phyloP scores from a whole-genome alignment of 2,113 vertebrate species.

The Anthoscopus minutus region DNA sequence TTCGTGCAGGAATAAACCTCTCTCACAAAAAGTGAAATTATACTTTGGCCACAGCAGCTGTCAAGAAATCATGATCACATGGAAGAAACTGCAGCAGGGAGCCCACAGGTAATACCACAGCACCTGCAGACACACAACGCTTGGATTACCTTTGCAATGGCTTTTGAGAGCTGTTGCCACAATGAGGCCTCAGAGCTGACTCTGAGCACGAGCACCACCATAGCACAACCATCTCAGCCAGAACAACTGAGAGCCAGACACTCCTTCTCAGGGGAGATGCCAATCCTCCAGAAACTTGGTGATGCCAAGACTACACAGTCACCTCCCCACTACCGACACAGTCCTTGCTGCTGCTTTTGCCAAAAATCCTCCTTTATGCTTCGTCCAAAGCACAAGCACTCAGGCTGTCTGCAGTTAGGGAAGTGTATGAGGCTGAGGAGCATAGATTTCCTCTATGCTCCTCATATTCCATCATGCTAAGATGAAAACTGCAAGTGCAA shows the following conservation, averaged over 20 bases:
- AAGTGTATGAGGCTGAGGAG: background rate
- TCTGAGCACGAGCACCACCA: background rate
- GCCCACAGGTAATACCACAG: background rate
- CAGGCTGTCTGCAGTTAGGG: background rate
- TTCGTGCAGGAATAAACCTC: background rate
- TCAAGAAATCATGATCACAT: background rate
- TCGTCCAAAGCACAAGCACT: background rate
- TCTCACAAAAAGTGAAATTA: background rate
- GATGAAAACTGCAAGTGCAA: slow-evolving; percentile 19
- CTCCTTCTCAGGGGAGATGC: background rate
- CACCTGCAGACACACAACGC: background rate
- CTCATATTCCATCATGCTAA: no score
- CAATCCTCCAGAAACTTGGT: accelerated
- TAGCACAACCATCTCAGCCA: background rate
- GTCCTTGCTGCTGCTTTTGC: background rate
- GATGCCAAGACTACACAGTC: background rate
- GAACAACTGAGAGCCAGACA: background rate
- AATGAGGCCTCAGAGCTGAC: background rate
- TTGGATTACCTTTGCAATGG: accelerated
- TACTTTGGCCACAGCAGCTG: background rate
- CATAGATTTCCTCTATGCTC: background rate
- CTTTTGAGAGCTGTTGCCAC: background rate
- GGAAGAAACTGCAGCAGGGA: accelerated
- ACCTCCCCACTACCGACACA: accelerated
- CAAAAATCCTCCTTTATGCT: background rate